These are phyloP conservation scores for Drosophila borealis DNA, from an alignment of 2,888 invertebrate genomes.

Conservation along the genomic window DNA sequence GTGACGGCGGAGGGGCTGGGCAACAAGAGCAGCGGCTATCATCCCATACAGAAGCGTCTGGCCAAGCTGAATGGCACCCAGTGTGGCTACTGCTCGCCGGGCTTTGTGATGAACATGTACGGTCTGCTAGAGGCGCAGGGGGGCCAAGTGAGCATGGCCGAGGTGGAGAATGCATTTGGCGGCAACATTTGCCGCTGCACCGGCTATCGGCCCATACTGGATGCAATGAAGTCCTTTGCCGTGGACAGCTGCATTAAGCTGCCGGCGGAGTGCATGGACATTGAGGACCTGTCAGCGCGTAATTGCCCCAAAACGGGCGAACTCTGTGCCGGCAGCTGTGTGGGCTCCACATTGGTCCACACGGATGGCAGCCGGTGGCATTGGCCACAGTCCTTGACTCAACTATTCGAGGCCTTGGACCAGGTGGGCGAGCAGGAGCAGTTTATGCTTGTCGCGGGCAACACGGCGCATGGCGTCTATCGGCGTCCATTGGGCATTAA, in stretches of 20 bases:
- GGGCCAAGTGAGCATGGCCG: conserved; percentile 86
- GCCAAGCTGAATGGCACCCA: conserved; percentile 90
- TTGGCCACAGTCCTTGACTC: conserved; percentile 70
- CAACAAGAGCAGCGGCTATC: conserved; percentile 88
- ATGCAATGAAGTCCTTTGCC: conserved; percentile 91
- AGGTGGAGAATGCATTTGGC: conserved; percentile 91
- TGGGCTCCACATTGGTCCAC: conserved; percentile 31
- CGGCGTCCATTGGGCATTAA: conserved; percentile 80
- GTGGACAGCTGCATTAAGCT: conserved; percentile 86
- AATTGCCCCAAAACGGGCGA: conserved; percentile 83
- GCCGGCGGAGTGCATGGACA: conserved; percentile 85
- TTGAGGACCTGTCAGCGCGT: conserved; percentile 80
- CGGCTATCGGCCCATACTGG: conserved; percentile 91
- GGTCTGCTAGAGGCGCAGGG: conserved; percentile 86
- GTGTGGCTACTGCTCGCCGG: conserved; percentile 91
- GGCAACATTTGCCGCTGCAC: conserved; percentile 93
- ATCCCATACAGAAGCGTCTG: conserved; percentile 88
- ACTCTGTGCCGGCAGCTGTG: conserved; percentile 82
- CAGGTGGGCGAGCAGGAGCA: conserved; percentile 72
- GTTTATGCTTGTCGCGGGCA: conserved; percentile 90
- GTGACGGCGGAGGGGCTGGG: conserved; percentile 91
- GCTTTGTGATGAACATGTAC: conserved; percentile 91
- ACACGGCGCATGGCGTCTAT: conserved; percentile 90
- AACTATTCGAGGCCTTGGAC: conserved; percentile 82
- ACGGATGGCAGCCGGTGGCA: conserved; percentile 77